Conservation (phyloP, 2,888 invertebrate genomes). For the Gymnosoma rotundatum region DNA sequence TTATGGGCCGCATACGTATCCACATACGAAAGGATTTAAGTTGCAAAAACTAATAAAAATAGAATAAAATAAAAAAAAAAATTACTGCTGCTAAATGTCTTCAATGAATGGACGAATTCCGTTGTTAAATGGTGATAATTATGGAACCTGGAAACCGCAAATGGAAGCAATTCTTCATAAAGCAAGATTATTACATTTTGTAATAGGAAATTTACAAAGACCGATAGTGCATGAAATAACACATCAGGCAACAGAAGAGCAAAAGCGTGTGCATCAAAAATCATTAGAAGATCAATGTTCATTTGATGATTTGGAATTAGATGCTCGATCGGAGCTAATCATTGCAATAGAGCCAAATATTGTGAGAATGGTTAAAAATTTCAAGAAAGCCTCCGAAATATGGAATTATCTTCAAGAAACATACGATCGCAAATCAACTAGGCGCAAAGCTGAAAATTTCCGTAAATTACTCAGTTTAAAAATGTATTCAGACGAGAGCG, state of each 20-base stretch:
- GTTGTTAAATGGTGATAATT: neutral
- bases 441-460: conserved; percentile 33
- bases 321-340: conserved; percentile 33
- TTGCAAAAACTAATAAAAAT: conserved; percentile 13
- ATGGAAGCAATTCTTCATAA: conserved; percentile 36
- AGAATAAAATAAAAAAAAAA: neutral
- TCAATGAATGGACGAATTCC: neutral
- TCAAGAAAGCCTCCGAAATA: conserved; percentile 12
- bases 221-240: neutral
- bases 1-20: neutral
- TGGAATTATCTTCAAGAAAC: conserved; percentile 42
- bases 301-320: conserved; percentile 20
- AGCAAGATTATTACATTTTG: conserved; percentile 24
- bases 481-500: conserved; percentile 7
- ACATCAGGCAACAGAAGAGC: neutral
- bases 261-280: conserved; percentile 21
- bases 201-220: conserved; percentile 1
- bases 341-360: conserved; percentile 23
- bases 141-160: conserved; percentile 22
- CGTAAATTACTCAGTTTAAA: conserved; percentile 46
- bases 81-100: neutral
- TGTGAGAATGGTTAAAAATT: conserved; percentile 46
- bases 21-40: neutral
- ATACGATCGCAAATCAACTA: conserved; percentile 32
- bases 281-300: conserved; percentile 12